phyloP scores from a whole-genome alignment of 2,888 invertebrate species.

The Theodoxus fluviatilis region DNA sequence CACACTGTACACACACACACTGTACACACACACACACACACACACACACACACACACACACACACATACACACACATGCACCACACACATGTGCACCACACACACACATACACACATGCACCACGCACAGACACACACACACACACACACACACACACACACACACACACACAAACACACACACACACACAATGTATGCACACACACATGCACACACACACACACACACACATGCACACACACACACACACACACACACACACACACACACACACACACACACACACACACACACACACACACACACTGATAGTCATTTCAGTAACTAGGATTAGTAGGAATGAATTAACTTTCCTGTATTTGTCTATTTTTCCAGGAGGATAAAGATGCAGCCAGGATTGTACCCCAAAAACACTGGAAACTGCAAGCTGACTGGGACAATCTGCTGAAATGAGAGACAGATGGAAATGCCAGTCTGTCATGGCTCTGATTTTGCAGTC shows the following conservation, averaged over 20 bases:
- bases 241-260: conserved; percentile 11
- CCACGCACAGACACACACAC: conserved; percentile 5
- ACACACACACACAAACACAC: conserved; percentile 10
- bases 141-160: conserved; percentile 8
- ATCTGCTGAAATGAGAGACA: no score
- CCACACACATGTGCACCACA: neutral
- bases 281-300: conserved; percentile 19
- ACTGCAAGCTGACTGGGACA: no score
- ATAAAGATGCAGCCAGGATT: no score
- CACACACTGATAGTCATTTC: neutral
- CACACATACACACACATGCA: conserved; percentile 11
- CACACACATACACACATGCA: neutral
- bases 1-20: conserved; percentile 1
- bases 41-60: conserved; percentile 7
- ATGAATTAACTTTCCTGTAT: no score
- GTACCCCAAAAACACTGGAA: no score
- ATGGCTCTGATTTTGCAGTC: no score
- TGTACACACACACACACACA: conserved; percentile 7
- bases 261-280: conserved; percentile 22
- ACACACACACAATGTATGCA: neutral
- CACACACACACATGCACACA: no score
- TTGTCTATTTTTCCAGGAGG: no score
- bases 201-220: conserved; percentile 6
- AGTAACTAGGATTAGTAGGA: neutral
- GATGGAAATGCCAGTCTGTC: no score